Evolutionary conservation across 2,113 vertebrate genomes (phyloP), one percentile per base, ranked within the genome.

Genomic region (Pollimyrus isidori): DNA sequence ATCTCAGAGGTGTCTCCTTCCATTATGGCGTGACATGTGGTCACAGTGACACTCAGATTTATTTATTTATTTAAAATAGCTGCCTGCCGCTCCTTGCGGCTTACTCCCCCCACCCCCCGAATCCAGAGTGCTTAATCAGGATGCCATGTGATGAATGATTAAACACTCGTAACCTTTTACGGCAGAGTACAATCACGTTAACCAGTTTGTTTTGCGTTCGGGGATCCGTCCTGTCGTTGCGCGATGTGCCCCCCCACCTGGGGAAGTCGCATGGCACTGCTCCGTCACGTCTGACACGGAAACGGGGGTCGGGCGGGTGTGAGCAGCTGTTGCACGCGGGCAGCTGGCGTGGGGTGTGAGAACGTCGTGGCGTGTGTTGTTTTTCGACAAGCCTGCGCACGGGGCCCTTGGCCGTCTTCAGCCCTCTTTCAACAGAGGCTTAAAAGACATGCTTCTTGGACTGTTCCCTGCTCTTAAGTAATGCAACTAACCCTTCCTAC

Each of bases 101-200:
- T 17, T 19, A 1, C 17, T 50, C 11, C 10, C 48, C 11, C 46
- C 48, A 9, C 48, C 46, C 7, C 11, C 11, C 49, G 26, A 53
- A 58, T 89, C 35, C 30, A 45, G 53, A 21, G 69, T 35, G 73
- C 86, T 62, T 56, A 92, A 92, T 94, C 91, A 89, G 92, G 91
- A 89, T 89, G 93, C 93, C 94, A 93, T 93, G 93, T 93, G 93
- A 93, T 94, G 92, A 92, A 92, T 93, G 93, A 92, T 92, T 92
- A 92, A 91, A 86, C 88, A 90, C 82, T 89, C 89, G 13, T 30
- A 87, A 87, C 30, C 13, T 73, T 89, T 73, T 86, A 76, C 92
- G 5, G 85, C 49, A 86, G 13, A n/a, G 46, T 49, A 42, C 42
- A 17, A 53, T 53, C 26, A 26, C 6, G 45, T 52, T 86, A 21